Evolutionary conservation across 2,113 vertebrate species (phyloP).

Genomic region (Canis aureus): DNA sequence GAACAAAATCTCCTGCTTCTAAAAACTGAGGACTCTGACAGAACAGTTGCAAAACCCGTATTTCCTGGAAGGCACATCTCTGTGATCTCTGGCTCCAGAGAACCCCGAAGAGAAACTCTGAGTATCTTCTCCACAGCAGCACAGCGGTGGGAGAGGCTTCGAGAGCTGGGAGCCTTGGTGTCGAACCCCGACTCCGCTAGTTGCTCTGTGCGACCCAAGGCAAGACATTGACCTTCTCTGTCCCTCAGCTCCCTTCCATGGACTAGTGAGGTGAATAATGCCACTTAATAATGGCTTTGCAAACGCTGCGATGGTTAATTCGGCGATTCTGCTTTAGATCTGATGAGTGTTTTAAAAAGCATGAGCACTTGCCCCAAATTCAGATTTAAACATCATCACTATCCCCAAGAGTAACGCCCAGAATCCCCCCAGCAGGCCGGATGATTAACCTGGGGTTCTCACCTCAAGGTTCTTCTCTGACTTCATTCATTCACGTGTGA

Average conservation of each 20-base stretch:
- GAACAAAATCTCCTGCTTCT: not conserved
- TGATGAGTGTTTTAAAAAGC: not conserved
- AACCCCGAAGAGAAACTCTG: not conserved
- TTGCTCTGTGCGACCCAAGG: not conserved
- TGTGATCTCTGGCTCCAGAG: not conserved
- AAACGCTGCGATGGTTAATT: not conserved
- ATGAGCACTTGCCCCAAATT: no score
- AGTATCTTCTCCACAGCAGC: fast-evolving
- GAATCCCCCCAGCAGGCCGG: not conserved
- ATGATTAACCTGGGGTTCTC: not conserved
- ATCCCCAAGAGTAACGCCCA: not conserved
- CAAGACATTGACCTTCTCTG: not conserved
- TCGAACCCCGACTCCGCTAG: not conserved
- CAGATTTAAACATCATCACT: not conserved
- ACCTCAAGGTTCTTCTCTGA: not conserved
- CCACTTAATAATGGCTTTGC: not conserved
- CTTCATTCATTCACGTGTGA: not conserved
- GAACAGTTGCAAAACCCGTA: not conserved
- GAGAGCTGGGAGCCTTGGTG: not conserved
- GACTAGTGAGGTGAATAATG: not conserved
- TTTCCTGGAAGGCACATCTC: not conserved
- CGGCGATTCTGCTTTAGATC: not conserved
- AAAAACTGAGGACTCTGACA: not conserved
- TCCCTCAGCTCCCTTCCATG: not conserved
- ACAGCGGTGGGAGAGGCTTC: fast-evolving